Evolutionary conservation across 2,797 vertebrate species (phyloP), one percentile per base, ranked within the genome.

Genomic region (Threskiornis aethiopicus): DNA sequence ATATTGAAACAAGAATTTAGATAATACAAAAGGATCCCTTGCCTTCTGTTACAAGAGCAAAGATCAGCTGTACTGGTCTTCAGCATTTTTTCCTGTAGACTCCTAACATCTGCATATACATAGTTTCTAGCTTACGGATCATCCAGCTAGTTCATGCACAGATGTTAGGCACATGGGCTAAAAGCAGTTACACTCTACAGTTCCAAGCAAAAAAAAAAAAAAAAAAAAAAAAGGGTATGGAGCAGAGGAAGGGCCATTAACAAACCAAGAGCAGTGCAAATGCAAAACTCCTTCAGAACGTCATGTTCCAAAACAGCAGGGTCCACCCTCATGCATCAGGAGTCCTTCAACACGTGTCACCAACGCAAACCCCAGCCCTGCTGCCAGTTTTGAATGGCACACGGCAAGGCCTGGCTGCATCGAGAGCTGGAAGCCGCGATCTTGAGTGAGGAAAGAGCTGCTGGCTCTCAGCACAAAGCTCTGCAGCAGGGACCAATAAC

Each of bases 361-460:
- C 1, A 0, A 15, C 5, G 14, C 37, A 72, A 73, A 80, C 3
- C 31, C n/a, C 67, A 65, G 55, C 46, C 12, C 17, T 22, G n/a
- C 42, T 49, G 46, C 10, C 29, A 20, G 21, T 62, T 77, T 39
- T 28, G 52, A 39, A 51, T 2, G 7, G 69, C 51, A 73, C 3
- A 2, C 57, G 51, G 16, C 35, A 66, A 62, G 10, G 31, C 13
- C 55, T 42, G 35, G 28, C 52, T 64, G 65, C 8, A 4, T 3
- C 1, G 0, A 57, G 52, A 55, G 65, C 61, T 67, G 64, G 29
- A 75, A 92, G 52, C 15, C 29, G 9, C 0, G 0, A 11, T 28
- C 64, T 6, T 11, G 8, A 73, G 26, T 7, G 20, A 66, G 24
- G 55, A 70, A 65, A 69, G 25, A 44, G 19, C 39, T 58, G 61